Base-by-base conservation (phyloP, 2,113 vertebrate genomes). In the Cariama cristata region DNA sequence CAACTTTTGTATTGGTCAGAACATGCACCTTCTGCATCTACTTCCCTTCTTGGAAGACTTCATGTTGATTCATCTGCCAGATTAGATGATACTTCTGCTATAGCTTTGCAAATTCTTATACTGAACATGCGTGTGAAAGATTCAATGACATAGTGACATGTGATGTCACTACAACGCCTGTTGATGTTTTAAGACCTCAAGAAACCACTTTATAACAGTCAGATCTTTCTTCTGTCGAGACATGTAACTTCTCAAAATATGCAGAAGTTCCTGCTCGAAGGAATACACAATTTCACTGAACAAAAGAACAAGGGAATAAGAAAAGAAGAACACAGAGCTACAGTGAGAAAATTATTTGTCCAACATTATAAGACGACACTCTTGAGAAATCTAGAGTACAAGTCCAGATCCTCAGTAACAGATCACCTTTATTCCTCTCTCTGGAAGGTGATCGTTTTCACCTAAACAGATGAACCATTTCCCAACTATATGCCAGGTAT, bases 171-270 rank as follows among this genome's bases (percentile, higher is more conserved):
- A 14, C 14, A 59, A 40, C 0, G 4, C 5, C 27, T 63, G 7
- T 3, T 67, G 10, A 22, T 69, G 33, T 24, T 74, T 17, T 21
- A 49, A 79, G 38, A 50, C 49, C 13, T 87, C 18, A 40, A 60
- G 58, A 91, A 89, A 33, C 6, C 71, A 9, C 47, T 56, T 66
- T n/a, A 67, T 28, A 84, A 49, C 23, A 66, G 13, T 13, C 42
- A 42, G 14, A 27, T 67, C 35, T 73, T 52, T 44, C 30, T 83
- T 83, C 23, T 53, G 9, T 30, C 12, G 44, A 73, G 56, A 67
- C 3, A 2, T 0, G 0, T 40, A 49, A 63, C 16, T 66, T 71
- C 49, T 0, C 12, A 93, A 68, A 89, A 67, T 5, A 44, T 4
- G 9, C 16, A 67, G 12, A 76, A 53, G 6, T 55, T 67, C 35